Evolutionary conservation across 2,113 vertebrate species (phyloP).

Genomic region (Megaceryle torquata): DNA sequence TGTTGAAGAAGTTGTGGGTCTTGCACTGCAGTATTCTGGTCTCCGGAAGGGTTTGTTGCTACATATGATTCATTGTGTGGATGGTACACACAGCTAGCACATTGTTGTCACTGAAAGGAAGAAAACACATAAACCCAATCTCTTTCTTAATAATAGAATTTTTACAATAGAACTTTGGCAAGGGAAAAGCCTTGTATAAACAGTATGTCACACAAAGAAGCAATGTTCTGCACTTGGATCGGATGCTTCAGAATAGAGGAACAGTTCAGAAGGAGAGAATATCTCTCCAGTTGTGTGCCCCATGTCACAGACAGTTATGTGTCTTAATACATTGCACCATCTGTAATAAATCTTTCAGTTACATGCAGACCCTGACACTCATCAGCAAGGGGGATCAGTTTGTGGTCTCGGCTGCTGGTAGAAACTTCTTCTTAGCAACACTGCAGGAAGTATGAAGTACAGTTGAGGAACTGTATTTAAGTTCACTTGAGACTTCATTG

Average conservation of each 20-base stretch:
- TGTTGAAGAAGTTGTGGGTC: neutral
- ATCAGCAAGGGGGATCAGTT: neutral
- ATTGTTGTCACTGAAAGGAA: neutral
- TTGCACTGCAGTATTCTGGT: neutral
- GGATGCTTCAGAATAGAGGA: neutral
- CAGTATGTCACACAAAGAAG: neutral
- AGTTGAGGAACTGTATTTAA: rapidly evolving
- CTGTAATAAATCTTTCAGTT: neutral
- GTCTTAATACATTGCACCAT: neutral
- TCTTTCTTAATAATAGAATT: neutral
- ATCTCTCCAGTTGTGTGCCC: rapidly evolving
- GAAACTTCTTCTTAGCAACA: neutral
- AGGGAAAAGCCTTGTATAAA: neutral
- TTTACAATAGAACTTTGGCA: neutral
- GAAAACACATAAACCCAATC: neutral
- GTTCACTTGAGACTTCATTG: neutral
- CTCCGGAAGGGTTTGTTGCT: neutral
- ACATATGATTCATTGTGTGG: neutral
- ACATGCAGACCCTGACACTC: neutral
- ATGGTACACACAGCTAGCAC: neutral
- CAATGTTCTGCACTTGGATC: neutral
- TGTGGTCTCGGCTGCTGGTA: neutral
- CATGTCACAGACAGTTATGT: neutral
- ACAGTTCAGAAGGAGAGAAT: neutral
- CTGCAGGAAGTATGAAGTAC: neutral